phyloP scores from a whole-genome alignment of 2,113 vertebrate genomes.

The Anolis sagrei region DNA sequence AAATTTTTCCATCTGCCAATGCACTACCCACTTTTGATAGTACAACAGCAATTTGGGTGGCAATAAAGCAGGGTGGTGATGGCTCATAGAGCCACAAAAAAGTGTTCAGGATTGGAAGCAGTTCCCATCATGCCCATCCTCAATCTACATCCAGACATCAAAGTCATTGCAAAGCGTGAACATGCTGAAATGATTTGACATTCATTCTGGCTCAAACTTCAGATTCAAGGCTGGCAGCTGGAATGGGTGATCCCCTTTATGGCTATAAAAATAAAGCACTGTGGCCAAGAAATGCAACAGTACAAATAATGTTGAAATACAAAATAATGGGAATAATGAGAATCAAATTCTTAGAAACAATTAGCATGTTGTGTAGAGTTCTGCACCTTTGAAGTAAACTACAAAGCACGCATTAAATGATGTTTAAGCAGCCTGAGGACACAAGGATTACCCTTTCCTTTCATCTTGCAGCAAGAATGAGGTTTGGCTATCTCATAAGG shows the following conservation, averaged over 20 bases:
- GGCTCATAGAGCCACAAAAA: too few relatives aligned
- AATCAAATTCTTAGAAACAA: background rate
- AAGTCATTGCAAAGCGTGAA: background rate
- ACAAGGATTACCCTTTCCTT: slow-evolving; percentile 5
- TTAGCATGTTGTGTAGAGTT: background rate
- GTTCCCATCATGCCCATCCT: background rate
- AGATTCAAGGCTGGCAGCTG: background rate
- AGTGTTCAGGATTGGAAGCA: too few relatives aligned
- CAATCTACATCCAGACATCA: background rate
- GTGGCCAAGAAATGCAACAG: background rate
- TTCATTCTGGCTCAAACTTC: background rate
- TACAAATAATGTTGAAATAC: background rate
- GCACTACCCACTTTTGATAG: too few relatives aligned
- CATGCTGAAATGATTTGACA: background rate
- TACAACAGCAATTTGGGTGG: too few relatives aligned
- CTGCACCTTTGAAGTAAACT: background rate
- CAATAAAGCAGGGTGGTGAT: too few relatives aligned
- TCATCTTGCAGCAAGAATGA: slow-evolving; percentile 14
- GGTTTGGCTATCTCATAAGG: background rate
- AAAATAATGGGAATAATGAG: slow-evolving; percentile 24
- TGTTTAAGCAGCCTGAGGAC: slow-evolving; percentile 14
- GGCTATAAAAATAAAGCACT: background rate
- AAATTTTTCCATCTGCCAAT: too few relatives aligned
- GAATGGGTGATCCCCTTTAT: background rate
- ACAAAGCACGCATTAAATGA: background rate